Evolutionary conservation across 2,888 invertebrate genomes (phyloP).

Genomic region (Lithophane socia): DNA sequence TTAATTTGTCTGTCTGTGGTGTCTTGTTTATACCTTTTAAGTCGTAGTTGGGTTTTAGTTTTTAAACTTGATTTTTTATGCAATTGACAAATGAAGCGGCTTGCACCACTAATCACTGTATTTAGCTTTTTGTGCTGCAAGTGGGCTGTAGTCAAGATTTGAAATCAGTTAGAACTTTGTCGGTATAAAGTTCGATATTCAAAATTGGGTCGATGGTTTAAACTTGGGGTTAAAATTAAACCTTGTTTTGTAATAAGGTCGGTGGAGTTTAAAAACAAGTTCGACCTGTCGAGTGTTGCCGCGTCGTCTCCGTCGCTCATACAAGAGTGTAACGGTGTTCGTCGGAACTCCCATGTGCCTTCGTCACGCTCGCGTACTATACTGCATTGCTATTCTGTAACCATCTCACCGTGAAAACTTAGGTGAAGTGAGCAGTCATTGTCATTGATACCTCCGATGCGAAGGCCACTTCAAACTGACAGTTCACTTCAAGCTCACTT

Average conservation of each 20-base stretch:
- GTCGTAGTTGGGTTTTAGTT: too few relatives aligned
- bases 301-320: neutral
- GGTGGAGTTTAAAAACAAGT: neutral
- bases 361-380: neutral
- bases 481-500: too few relatives aligned
- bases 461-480: too few relatives aligned
- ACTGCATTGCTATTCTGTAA: too few relatives aligned
- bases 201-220: neutral
- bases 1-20: too few relatives aligned
- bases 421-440: too few relatives aligned
- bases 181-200: neutral
- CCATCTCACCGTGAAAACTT: too few relatives aligned
- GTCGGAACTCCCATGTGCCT: neutral
- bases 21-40: too few relatives aligned
- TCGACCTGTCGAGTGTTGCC: neutral
- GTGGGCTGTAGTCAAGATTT: neutral
- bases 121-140: neutral
- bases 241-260: neutral
- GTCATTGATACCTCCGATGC: too few relatives aligned
- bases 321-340: neutral
- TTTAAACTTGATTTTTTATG: too few relatives aligned
- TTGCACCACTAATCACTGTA: neutral
- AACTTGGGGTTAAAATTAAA: neutral
- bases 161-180: neutral
- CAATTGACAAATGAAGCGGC: neutral